Percentiles rank a stretch among this genome's conserved stretches.
Conservation (phyloP, 2,888 invertebrate species). For the Chymomyza fuscimana region DNA sequence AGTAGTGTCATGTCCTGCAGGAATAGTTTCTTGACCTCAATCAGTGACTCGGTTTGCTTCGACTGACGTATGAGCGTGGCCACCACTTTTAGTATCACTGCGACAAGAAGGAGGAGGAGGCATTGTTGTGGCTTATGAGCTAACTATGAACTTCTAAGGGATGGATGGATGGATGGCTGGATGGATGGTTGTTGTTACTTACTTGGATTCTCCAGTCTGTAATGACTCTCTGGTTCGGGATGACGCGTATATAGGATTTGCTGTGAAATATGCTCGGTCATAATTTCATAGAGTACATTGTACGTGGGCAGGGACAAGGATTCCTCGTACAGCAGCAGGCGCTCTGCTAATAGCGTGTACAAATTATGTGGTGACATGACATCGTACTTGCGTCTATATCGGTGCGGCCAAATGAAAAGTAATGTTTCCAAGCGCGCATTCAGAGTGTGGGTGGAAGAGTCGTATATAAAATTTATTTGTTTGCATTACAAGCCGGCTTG, state of each 20-base stretch:
- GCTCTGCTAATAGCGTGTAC: slow-evolving; percentile 96
- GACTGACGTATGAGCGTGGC: slow-evolving; percentile 98
- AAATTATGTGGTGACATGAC: slow-evolving; percentile 99
- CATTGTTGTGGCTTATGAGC: neutral
- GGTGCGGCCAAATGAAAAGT: slow-evolving; percentile 16
- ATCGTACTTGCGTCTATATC: slow-evolving; percentile 95
- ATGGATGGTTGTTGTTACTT: slow-evolving; percentile 78
- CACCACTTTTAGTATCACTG: slow-evolving; percentile 99
- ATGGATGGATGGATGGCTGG: neutral
- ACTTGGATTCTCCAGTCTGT: slow-evolving; percentile 98
- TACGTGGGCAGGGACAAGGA: slow-evolving; percentile 96
- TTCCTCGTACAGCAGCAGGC: slow-evolving; percentile 93
- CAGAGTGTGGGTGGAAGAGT: slow-evolving; percentile 23
- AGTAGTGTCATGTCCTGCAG: slow-evolving; percentile 98
- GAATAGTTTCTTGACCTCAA: slow-evolving; percentile 97
- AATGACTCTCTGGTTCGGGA: slow-evolving; percentile 96
- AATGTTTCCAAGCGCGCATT: slow-evolving; percentile 16
- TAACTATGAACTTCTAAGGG: neutral
- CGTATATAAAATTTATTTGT: slow-evolving; percentile 39
- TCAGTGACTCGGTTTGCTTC: slow-evolving; percentile 93
- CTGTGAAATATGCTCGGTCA: slow-evolving; percentile 98
- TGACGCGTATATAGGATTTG: slow-evolving; percentile 96
- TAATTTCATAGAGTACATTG: slow-evolving; percentile 98
- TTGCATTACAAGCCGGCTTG: slow-evolving; percentile 47
- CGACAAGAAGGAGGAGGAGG: slow-evolving; percentile 21